phyloP scores from a whole-genome alignment of 1,140 invertebrate genomes.

The Tetramorium alpestre region DNA sequence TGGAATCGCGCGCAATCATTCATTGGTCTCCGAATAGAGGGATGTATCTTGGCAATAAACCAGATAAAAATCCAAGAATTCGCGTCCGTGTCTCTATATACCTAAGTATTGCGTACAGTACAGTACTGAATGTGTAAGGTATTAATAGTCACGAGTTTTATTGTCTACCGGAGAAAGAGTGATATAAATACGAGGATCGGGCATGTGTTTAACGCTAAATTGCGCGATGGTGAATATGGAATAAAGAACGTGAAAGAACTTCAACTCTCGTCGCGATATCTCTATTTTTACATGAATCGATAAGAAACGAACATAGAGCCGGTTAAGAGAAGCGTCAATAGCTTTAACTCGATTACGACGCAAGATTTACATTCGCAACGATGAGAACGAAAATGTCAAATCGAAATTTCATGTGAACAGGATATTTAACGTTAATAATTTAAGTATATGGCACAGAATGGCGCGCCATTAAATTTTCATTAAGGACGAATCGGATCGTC shows the following conservation, averaged over 20 bases:
- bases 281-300: slow-evolving; percentile 56
- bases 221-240: slow-evolving; percentile 38
- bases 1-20: neutral
- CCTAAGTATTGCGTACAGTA: neutral
- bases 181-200: slow-evolving; percentile 3
- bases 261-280: neutral
- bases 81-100: neutral
- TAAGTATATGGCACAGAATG: neutral
- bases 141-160: slow-evolving; percentile 38
- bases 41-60: slow-evolving; percentile 5
- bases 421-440: slow-evolving; percentile 47
- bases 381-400: slow-evolving; percentile 18
- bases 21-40: neutral
- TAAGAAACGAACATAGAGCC: slow-evolving; percentile 47
- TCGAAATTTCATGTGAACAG: neutral
- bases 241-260: slow-evolving; percentile 36
- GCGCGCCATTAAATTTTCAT: slow-evolving; percentile 24
- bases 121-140: neutral
- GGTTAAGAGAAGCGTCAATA: slow-evolving; percentile 53
- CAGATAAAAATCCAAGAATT: slow-evolving; percentile 3
- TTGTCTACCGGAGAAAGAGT: neutral
- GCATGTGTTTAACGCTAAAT: neutral
- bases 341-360: slow-evolving; percentile 53
- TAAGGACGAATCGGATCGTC: neutral
- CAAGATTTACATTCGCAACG: slow-evolving; percentile 44